Conservation (phyloP, 2,113 vertebrate species). For the Rhea pennata region DNA sequence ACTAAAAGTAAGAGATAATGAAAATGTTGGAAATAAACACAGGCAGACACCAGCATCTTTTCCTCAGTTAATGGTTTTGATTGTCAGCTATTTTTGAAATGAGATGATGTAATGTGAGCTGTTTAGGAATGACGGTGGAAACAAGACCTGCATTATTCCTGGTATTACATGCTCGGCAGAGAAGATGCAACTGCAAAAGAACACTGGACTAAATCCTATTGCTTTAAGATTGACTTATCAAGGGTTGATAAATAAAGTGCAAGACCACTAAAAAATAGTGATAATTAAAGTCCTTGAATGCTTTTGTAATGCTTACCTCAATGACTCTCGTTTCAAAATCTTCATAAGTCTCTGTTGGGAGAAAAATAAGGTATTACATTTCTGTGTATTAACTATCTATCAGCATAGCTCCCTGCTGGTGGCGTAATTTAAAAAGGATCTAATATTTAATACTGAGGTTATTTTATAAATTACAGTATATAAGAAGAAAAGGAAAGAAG, state of each 20-base stretch:
- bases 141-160: neutral
- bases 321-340: constrained; percentile 91
- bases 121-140: neutral
- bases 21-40: neutral
- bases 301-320: constrained; percentile 83
- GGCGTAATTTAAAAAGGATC: neutral
- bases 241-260: neutral
- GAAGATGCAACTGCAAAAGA: neutral
- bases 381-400: neutral
- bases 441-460: neutral
- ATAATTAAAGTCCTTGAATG: neutral
- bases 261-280: neutral
- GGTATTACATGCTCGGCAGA: neutral
- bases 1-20: neutral
- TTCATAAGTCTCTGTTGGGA: constrained; percentile 87
- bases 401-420: neutral
- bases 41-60: neutral
- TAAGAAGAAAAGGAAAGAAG: neutral
- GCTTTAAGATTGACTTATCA: neutral
- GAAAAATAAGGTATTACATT: neutral
- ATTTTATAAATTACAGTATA: neutral
- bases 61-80: neutral
- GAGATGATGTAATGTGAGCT: neutral
- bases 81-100: neutral
- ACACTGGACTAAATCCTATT: neutral